phyloP scores from a whole-genome alignment of 2,888 invertebrate species.

The Drosophila longiperda region DNA sequence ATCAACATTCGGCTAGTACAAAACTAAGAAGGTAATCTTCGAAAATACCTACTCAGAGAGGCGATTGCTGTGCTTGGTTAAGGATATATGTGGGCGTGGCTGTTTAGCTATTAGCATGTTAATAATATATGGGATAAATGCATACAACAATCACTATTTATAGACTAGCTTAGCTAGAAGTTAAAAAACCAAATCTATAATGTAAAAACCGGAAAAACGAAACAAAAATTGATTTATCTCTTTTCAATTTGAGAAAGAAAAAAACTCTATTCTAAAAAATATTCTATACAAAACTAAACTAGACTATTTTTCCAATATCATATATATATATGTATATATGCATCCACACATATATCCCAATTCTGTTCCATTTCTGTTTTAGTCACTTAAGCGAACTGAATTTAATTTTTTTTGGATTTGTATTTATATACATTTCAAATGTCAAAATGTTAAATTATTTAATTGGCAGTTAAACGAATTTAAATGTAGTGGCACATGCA shows the following conservation, averaged over 20 bases:
- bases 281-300: conserved; percentile 29
- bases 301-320: conserved; percentile 30
- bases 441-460: conserved; percentile 39
- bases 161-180: conserved; percentile 73
- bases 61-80: conserved; percentile 25
- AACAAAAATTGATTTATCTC: conserved; percentile 26
- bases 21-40: conserved; percentile 50
- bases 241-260: conserved; percentile 17
- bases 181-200: conserved; percentile 12
- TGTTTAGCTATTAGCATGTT: conserved; percentile 41
- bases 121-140: conserved; percentile 57
- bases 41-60: conserved; percentile 42
- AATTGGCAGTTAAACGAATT: conserved; percentile 75
- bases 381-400: conserved; percentile 44
- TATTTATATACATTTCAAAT: conserved; percentile 30
- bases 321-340: conserved; percentile 1
- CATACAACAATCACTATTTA: conserved; percentile 79
- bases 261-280: conserved; percentile 1
- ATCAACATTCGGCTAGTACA: conserved; percentile 55
- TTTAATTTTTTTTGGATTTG: conserved; percentile 55
- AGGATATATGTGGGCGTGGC: conserved; percentile 33
- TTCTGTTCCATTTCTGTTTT: conserved; percentile 33
- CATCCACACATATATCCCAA: background rate
- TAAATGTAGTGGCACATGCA: conserved; percentile 73
- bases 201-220: conserved; percentile 6